Evolutionary conservation across 2,113 vertebrate species (phyloP), one percentile per base, ranked within the genome.

Genomic region (Ranitomeya imitator): DNA sequence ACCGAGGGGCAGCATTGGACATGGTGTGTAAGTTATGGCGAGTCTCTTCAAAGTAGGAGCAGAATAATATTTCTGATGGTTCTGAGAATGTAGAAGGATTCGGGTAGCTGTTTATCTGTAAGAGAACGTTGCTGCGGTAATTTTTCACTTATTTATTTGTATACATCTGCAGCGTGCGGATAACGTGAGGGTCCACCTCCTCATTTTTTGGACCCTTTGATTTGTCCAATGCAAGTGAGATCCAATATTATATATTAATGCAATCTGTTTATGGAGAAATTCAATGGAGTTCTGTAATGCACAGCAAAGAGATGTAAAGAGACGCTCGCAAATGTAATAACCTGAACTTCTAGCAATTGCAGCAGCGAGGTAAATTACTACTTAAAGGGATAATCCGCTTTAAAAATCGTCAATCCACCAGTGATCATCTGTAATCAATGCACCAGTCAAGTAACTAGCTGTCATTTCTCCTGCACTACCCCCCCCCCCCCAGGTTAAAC

Each of bases 131-230:
- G 65, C 61, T 91, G 90, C 90, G 91, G 65, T 57, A 90, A 91
- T 92, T 91, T 83, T 51, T 74, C 55, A 83, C 85, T 84, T 89
- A 84, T 92, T 93, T 94, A 90, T 93, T 93, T 93, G 90, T 91
- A 90, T 90, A 83, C 79, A 73, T 57, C 93, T 94, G 94, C 90
- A 92, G 1, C 91, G 89, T 89, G 90, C 74, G 93, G 92, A 94
- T 94, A 94, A 94, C 90, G 90, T 89, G 92, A 93, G 93, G 26
- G 26, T 88, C 92, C 92, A 89, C 92, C 81, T 77, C 88, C n/a
- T 90, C 90, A 93, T 93, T 93, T 94, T 91, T 92, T 90, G 92
- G 89, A 74, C 31, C 71, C 90, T 13, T 90, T 93, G 89, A 85
- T 19, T 87, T 84, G 51, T 61, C 91, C 88, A 89, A 79, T 90